Evolutionary conservation across 2,888 invertebrate species (phyloP).

Genomic region (Dorcus hopei): DNA sequence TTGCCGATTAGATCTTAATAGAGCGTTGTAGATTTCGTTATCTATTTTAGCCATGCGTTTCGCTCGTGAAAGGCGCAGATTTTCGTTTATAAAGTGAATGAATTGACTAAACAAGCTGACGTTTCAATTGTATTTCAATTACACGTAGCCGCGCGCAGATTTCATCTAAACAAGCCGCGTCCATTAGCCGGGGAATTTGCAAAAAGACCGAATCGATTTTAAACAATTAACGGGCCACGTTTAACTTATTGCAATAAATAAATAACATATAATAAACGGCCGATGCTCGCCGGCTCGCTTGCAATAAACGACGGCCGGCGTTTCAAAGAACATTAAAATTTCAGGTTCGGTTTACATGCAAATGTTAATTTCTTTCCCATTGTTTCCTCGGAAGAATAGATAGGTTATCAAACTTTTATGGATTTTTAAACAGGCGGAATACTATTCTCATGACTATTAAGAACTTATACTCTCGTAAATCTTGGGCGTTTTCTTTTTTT

Average conservation of each 20-base stretch:
- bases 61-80: conserved; percentile 24
- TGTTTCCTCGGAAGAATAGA: too few relatives aligned
- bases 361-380: too few relatives aligned
- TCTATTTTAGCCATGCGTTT: conserved; percentile 7
- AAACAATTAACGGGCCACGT: conserved; percentile 17
- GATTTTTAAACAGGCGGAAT: too few relatives aligned
- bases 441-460: too few relatives aligned
- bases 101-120: conserved; percentile 42
- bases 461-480: too few relatives aligned
- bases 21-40: conserved; percentile 21
- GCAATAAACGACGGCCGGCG: too few relatives aligned
- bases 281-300: neutral
- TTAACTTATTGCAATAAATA: conserved; percentile 12
- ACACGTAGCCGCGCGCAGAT: conserved; percentile 35
- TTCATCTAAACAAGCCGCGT: conserved; percentile 36
- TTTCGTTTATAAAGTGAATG: conserved; percentile 39
- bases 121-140: conserved; percentile 43
- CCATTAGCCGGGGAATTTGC: conserved; percentile 32
- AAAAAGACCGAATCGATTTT: conserved; percentile 17
- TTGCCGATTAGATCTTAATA: conserved; percentile 31
- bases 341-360: too few relatives aligned
- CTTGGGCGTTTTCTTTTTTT: too few relatives aligned
- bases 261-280: neutral
- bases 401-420: too few relatives aligned
- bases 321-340: too few relatives aligned